These are phyloP conservation scores for Anguilla obscura DNA, from an alignment of 2,797 vertebrate species.

Conservation along the genomic window DNA sequence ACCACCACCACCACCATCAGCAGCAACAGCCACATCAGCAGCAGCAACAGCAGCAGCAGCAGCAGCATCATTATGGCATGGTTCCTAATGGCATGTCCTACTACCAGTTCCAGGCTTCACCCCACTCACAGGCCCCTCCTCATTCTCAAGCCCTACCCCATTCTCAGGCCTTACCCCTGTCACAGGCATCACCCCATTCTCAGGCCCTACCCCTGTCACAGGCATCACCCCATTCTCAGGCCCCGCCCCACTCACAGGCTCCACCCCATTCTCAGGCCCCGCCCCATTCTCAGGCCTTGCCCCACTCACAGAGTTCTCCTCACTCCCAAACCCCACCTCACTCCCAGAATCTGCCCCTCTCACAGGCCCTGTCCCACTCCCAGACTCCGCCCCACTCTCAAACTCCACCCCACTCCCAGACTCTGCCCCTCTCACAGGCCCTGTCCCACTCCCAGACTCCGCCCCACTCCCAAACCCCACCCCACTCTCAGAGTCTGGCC, in stretches of 20 bases:
- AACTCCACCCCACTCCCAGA: not conserved
- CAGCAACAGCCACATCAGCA: constrained; percentile 69
- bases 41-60: constrained; percentile 61
- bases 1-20: constrained; percentile 52
- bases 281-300: not conserved
- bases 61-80: constrained; percentile 72
- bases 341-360: not conserved
- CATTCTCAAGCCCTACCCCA: not conserved
- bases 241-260: not conserved
- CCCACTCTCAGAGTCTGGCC: not conserved
- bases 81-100: constrained; percentile 76
- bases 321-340: not conserved
- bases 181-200: not conserved
- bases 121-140: constrained; percentile 24
- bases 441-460: constrained; percentile 26
- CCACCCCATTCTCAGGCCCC: not conserved
- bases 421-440: not conserved
- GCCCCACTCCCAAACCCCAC: not conserved
- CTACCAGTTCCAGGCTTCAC: constrained; percentile 69
- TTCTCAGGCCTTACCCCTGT: not conserved
- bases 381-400: not conserved
- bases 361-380: constrained; percentile 27
- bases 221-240: not conserved
- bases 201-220: not conserved
- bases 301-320: not conserved